Evolutionary conservation across 2,888 invertebrate species (phyloP).

Genomic region (Adelphocoris suturalis): DNA sequence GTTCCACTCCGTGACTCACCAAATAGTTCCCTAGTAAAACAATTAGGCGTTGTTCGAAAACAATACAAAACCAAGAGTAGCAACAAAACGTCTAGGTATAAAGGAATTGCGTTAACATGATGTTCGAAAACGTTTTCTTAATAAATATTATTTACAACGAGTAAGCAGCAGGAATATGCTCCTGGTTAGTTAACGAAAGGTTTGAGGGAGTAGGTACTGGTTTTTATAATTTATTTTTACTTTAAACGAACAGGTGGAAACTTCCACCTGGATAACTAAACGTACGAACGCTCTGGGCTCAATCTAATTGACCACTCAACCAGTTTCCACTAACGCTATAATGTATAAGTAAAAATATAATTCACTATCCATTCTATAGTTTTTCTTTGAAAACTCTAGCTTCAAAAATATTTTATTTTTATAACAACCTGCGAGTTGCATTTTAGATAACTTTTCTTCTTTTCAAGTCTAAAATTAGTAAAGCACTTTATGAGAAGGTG

Average conservation of each 20-base stretch:
- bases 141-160: slow-evolving; percentile 38
- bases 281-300: slow-evolving; percentile 12
- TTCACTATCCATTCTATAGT: slow-evolving; percentile 50
- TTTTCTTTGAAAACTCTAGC: slow-evolving; percentile 32
- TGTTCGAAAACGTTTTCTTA: slow-evolving; percentile 30
- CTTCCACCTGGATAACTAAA: background rate
- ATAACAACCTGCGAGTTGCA: slow-evolving; percentile 54
- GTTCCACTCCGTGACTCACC: background rate
- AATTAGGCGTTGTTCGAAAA: slow-evolving; percentile 37
- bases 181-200: slow-evolving; percentile 28
- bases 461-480: slow-evolving; percentile 70
- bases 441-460: slow-evolving; percentile 45
- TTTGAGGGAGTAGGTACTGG: background rate
- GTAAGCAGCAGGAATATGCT: slow-evolving; percentile 11
- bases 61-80: background rate
- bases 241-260: background rate
- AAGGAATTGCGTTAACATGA: background rate
- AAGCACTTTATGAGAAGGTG: slow-evolving; percentile 74
- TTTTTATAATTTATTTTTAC: background rate
- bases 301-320: slow-evolving; percentile 66
- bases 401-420: slow-evolving; percentile 63
- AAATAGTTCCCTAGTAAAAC: background rate
- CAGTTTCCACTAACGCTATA: slow-evolving; percentile 16
- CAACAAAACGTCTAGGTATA: background rate
- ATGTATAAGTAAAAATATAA: slow-evolving; percentile 62